phyloP scores from a whole-genome alignment of 1,140 invertebrate species.

The Macrobrachium nipponense region DNA sequence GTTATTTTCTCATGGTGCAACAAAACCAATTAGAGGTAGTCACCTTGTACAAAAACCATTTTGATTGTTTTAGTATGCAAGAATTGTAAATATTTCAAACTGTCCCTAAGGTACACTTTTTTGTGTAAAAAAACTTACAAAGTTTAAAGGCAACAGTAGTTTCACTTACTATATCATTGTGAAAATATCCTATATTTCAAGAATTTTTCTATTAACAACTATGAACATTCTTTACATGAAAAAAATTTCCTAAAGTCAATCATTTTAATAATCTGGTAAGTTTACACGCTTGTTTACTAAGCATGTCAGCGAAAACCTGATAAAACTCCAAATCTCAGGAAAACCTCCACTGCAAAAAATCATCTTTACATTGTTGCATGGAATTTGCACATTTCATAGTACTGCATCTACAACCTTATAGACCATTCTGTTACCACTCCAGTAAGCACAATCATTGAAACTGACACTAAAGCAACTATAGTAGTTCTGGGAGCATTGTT shows the following conservation, averaged over 20 bases:
- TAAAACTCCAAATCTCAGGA: too few relatives aligned
- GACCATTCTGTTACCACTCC: too few relatives aligned
- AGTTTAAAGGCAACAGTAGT: neutral
- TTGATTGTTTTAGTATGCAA: neutral
- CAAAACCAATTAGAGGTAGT: conserved; percentile 4
- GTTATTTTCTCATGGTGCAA: conserved; percentile 25
- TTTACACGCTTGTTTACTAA: neutral
- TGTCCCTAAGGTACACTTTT: neutral
- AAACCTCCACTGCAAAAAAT: too few relatives aligned
- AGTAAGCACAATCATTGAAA: too few relatives aligned
- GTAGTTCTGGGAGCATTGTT: too few relatives aligned
- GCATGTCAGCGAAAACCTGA: neutral
- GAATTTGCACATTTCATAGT: too few relatives aligned
- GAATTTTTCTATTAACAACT: neutral
- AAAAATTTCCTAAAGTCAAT: neutral
- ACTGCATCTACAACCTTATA: too few relatives aligned
- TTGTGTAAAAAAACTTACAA: neutral
- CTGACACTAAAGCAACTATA: too few relatives aligned
- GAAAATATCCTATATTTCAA: neutral
- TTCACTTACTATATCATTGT: neutral
- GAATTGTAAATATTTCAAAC: neutral
- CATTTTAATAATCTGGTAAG: neutral
- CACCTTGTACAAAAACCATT: neutral
- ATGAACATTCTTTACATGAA: neutral
- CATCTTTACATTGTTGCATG: too few relatives aligned